These are phyloP conservation scores for Dissostichus mawsoni DNA, from an alignment of 2,113 vertebrate genomes.

Conservation along the genomic window DNA sequence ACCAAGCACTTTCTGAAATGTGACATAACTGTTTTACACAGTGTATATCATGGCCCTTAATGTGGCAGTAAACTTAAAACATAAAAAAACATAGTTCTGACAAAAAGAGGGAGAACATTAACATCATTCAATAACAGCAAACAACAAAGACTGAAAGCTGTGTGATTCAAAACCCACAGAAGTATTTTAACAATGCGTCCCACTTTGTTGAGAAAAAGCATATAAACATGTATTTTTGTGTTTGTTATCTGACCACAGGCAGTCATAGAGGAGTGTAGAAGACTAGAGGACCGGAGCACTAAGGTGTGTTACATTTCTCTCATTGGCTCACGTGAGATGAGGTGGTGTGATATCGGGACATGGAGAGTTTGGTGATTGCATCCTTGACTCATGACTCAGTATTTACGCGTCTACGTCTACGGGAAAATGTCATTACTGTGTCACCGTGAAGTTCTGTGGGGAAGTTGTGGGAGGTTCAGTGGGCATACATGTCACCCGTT, in stretches of 20 bases:
- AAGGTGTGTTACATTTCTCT: constrained; percentile 20
- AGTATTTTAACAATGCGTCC: no score
- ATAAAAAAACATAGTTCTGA: no score
- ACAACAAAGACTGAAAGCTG: no score
- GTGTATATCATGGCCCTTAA: no score
- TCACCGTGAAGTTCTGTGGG: constrained; percentile 21
- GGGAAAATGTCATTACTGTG: constrained; percentile 1
- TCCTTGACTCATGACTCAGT: constrained; percentile 30
- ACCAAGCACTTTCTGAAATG: no score
- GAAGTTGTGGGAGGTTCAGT: not conserved
- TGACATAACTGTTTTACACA: no score
- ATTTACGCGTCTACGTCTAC: constrained; percentile 11
- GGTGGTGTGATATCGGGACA: not conserved
- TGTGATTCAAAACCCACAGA: no score
- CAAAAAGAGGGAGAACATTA: no score
- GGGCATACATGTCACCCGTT: not conserved
- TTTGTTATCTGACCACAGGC: constrained; percentile 14
- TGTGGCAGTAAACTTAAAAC: no score
- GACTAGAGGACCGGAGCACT: not conserved
- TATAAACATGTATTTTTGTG: not conserved
- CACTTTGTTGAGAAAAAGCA: no score
- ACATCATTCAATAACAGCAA: no score
- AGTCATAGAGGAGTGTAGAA: constrained; percentile 1
- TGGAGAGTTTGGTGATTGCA: not conserved
- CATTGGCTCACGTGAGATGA: constrained; percentile 2